Conservation (phyloP, 2,113 vertebrate genomes). For the Corythornis cristatus region DNA sequence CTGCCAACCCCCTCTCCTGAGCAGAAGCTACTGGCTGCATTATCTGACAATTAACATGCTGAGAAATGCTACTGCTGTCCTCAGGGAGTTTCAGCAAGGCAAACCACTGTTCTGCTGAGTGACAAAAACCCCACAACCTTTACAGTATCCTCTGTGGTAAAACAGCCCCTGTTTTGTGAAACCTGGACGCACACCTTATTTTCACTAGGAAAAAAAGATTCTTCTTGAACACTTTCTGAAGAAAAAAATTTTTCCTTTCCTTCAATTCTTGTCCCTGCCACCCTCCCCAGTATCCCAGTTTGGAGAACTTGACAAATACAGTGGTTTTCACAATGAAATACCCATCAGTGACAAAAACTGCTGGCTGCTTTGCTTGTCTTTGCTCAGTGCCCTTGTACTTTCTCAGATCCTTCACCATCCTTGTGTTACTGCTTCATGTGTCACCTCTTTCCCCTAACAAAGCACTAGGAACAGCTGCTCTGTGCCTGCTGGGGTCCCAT, state of each 20-base stretch:
- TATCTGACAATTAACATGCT: conserved; percentile 42
- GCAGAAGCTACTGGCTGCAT: conserved; percentile 20
- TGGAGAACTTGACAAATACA: neutral
- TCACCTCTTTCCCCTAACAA: neutral
- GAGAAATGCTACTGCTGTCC: conserved; percentile 25
- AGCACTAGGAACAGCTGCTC: neutral
- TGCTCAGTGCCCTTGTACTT: neutral
- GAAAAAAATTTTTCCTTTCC: neutral
- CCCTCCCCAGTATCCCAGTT: neutral
- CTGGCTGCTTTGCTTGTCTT: neutral
- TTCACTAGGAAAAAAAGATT: neutral
- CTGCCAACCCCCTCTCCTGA: conserved; percentile 1
- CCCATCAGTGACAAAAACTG: neutral
- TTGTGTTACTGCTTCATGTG: neutral
- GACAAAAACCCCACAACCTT: conserved; percentile 4
- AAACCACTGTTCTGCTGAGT: neutral
- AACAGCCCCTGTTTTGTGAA: neutral
- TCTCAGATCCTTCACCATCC: neutral
- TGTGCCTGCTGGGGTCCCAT: neutral
- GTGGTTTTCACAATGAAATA: neutral
- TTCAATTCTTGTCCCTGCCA: neutral
- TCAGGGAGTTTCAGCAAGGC: conserved; percentile 23
- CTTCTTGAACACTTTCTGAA: neutral
- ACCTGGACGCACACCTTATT: neutral
- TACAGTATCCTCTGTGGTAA: neutral